Base-by-base conservation (phyloP, 2,797 vertebrate species). In the Orientallactaga sibirica region DNA sequence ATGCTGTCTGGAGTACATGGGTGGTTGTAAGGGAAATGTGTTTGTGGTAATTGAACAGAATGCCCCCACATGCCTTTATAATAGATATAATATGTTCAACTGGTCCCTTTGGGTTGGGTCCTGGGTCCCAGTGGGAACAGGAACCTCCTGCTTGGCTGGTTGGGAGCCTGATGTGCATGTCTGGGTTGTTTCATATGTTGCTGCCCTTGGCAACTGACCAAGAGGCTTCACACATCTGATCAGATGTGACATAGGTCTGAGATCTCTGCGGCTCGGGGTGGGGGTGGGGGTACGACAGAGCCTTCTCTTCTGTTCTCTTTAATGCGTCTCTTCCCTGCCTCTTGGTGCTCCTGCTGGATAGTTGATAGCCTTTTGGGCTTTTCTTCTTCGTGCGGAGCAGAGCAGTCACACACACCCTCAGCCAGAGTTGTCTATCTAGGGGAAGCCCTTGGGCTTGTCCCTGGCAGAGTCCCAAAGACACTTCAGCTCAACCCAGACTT, bases 191-290 rank as follows among this genome's bases (percentile, higher is more conserved):
- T 27, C 37, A 43, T 0, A 0, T 71, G 37, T 58, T 82, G 33
- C 77, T 93, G 84, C 77, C 52, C 27, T 67, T 88, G 86, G 75
- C 84, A 27, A 25, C 64, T 24, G 58, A 86, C 80, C 64, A 67
- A 61, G 73, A 84, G 55, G 18, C 78, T 41, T 52, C 11, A 0
- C 20, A 74, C 16, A 3, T 62, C 58, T 82, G 11, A n/a, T 48
- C 20, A 64, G 71, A 19, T 82, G 61, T 37, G 33, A 37, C 62
- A 70, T 61, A 91, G 25, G 33, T 62, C 64, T 22, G 68, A 71
- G 74, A 41, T 67, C 83, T 80, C 85, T 9, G 3, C 55, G 77
- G 41, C 61, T 29, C 7, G 2, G 22, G 43, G 33, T 1, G 5
- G 7, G 8, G 48, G 48, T 7, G 48, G 5, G 7, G 48, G 48